phyloP scores from a whole-genome alignment of 2,113 vertebrate species.

The Mobula hypostoma region DNA sequence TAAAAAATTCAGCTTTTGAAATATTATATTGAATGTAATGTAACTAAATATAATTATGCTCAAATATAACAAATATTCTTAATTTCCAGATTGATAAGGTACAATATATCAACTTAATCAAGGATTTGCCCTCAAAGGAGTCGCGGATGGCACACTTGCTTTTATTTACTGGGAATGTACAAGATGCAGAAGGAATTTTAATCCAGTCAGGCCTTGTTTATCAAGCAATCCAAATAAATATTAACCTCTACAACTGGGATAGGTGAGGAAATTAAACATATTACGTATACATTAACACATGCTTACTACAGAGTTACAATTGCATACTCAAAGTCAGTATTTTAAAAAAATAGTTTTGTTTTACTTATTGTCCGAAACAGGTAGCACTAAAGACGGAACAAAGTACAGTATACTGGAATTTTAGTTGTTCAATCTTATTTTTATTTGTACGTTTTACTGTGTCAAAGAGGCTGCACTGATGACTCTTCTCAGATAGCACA shows the following conservation, averaged over 20 bases:
- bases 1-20: background rate
- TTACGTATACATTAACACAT: background rate
- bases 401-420: background rate
- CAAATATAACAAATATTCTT: constrained; percentile 5
- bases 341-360: background rate
- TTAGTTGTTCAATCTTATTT: background rate
- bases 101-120: constrained; percentile 83
- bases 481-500: too few relatives aligned
- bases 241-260: constrained; percentile 89
- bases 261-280: constrained; percentile 57
- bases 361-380: background rate
- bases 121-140: constrained; percentile 83
- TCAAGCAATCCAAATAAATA: constrained; percentile 85
- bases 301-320: background rate
- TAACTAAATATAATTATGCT: constrained; percentile 1
- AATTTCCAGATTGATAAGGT: constrained; percentile 77
- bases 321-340: constrained; percentile 3
- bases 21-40: background rate
- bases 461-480: too few relatives aligned
- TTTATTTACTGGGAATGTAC: constrained; percentile 80
- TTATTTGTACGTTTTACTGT: background rate
- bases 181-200: constrained; percentile 78
- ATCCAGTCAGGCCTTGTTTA: constrained; percentile 81
- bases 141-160: constrained; percentile 79
- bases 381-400: background rate